These are phyloP conservation scores for Caerostris darwini DNA, from an alignment of 1,140 invertebrate genomes.

Conservation along the genomic window DNA sequence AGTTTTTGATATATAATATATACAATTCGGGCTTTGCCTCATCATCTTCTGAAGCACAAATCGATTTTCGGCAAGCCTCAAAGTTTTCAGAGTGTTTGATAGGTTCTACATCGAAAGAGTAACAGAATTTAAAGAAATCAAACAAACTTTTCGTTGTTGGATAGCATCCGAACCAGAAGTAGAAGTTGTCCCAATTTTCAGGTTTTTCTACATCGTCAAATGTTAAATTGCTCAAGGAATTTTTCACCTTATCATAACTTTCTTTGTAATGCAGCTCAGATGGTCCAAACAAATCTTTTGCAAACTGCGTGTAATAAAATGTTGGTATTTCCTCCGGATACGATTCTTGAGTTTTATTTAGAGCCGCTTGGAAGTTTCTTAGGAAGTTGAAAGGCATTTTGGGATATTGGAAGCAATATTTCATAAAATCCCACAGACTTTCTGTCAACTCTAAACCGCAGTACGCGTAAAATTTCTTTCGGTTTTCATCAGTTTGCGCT, in stretches of 20 bases:
- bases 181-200: background rate
- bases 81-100: background rate
- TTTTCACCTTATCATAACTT: background rate
- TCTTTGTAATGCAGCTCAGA: background rate
- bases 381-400: background rate
- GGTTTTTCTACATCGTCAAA: background rate
- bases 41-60: background rate
- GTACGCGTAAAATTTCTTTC: background rate
- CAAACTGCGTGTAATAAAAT: background rate
- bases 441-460: background rate
- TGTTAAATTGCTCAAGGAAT: background rate
- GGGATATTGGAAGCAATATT: background rate
- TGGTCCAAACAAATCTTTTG: slow-evolving; percentile 12
- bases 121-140: background rate
- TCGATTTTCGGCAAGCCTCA: background rate
- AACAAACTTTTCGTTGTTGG: background rate
- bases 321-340: background rate
- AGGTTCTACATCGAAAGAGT: background rate
- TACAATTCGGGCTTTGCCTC: background rate
- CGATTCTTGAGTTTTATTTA: background rate
- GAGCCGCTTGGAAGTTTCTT: background rate
- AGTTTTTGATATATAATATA: background rate
- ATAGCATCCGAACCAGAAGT: background rate
- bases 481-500: background rate
- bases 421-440: background rate